Evolutionary conservation across 2,797 vertebrate species (phyloP).

Genomic region (Spheniscus humboldti): DNA sequence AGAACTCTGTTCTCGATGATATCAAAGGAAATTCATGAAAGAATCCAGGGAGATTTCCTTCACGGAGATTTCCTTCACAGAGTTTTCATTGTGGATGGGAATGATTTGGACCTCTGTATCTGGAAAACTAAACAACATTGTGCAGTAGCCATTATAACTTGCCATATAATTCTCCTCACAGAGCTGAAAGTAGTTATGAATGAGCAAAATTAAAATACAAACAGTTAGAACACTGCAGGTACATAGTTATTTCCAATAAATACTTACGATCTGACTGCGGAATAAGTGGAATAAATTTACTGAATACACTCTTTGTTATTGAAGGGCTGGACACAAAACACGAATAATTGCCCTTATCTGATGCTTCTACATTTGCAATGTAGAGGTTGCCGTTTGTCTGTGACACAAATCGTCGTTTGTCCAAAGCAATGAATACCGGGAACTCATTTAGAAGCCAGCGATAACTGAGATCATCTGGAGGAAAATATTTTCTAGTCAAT

Average conservation of each 20-base stretch:
- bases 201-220: not conserved
- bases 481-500: slow-evolving; percentile 39
- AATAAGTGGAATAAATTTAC: slow-evolving; percentile 94
- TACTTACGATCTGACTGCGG: slow-evolving; percentile 88
- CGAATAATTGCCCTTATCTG: slow-evolving; percentile 94
- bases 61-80: not conserved
- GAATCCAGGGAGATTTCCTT: not conserved
- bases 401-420: slow-evolving; percentile 91
- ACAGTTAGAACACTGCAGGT: not conserved
- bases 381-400: slow-evolving; percentile 96
- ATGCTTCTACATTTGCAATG: slow-evolving; percentile 91
- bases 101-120: not conserved
- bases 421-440: slow-evolving; percentile 89
- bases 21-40: not conserved
- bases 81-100: not conserved
- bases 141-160: not conserved
- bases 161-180: not conserved
- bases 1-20: not conserved
- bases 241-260: not conserved
- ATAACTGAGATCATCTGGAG: slow-evolving; percentile 90
- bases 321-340: slow-evolving; percentile 93
- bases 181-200: not conserved
- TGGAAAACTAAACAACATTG: not conserved
- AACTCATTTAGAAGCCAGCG: slow-evolving; percentile 98
- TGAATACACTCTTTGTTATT: slow-evolving; percentile 98